Evolutionary conservation across 2,797 vertebrate species (phyloP), one percentile per base, ranked within the genome.

Genomic region (Kryptolebias ocellatus): DNA sequence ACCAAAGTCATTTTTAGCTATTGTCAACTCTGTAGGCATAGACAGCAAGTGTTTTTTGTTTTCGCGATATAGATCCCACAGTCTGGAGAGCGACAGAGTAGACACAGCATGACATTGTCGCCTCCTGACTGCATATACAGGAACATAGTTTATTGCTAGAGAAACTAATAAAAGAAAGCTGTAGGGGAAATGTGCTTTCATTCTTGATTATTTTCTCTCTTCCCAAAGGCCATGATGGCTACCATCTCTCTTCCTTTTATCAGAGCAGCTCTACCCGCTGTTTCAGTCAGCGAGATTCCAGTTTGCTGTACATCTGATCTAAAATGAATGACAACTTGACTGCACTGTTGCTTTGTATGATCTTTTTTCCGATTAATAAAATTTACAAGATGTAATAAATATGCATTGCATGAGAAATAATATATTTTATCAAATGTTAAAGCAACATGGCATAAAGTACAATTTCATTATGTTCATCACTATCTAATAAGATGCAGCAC

Each of bases 151-250:
- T 86, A 83, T 88, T 88, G 86, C 72, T 29, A 65, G 80, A 81
- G 74, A 86, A 88, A 85, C 76, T 80, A 88, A 90, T 90, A 83
- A 90, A 84, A 87, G 80, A 74, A 83, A 84, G 80, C 83, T 78
- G 74, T 79, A 49, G 80, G 78, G 81, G 80, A 34, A 74, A 85
- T 73, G 67, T 63, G 69, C 75, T 79, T 80, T 90, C 65, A 70
- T 76, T 88, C 84, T 78, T 83, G 63, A 84, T 83, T 80, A 59
- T 83, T 78, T 83, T 80, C 67, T 72, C 47, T 60, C 51, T 60
- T 82, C 79, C 80, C 75, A 78, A 77, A 71, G 77, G 80, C 72
- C 66, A 81, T 73, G 65, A 86, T 76, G 83, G 76, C 70, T 72
- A 61, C 78, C 74, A 76, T 84, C 82, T 85, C 73, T 80, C 64